Base-by-base conservation (phyloP, 2,113 vertebrate genomes). In the Saiga tatarica region DNA sequence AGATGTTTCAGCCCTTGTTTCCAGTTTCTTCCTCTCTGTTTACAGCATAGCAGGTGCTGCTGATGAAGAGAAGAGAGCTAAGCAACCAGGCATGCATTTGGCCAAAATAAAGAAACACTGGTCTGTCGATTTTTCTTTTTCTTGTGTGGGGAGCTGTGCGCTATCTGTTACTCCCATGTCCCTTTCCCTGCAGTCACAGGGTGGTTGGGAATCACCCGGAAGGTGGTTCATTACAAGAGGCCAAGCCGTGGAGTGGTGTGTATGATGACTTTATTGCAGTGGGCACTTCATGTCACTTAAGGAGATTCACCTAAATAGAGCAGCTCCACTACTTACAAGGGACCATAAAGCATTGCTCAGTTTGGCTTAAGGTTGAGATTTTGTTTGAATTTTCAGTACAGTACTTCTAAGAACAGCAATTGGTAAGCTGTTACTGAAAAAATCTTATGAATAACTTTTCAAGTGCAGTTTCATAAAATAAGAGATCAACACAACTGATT, bases 271-370 rank as follows among this genome's bases (percentile, higher is more conserved):
- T 99, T 99, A 99, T 99, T 99, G 99, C 99, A 99, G 97, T 99
- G 98, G 99, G 99, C 99, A 99, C 98, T 99, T 99, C 98, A 98
- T 99, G 99, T 98, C 98, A 99, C 99, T 99, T 98, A 99, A 99
- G 99, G 98, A 98, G 99, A 99, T 95, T 98, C 33, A 98, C 98
- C 97, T 99, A 98, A 98, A 99, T 98, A 98, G 98, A 99, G 99
- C 99, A 99, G 99, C 99, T 99, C 99, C 99, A 99, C 99, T 99
- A 99, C 99, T 99, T 99, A 99, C 99, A 99, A 99, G 99, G 99
- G 98, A 99, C 99, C 98, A 98, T 97, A 99, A 99, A 99, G 99
- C 99, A 99, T 99, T 99, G 98, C 99, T 99, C 99, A 93, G 59
- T 98, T 99, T 99, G 97, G 98, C 97, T 97, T 98, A 97, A 98